Base-by-base conservation (phyloP, 1,140 invertebrate species). In the Chrysomallon squamiferum region DNA sequence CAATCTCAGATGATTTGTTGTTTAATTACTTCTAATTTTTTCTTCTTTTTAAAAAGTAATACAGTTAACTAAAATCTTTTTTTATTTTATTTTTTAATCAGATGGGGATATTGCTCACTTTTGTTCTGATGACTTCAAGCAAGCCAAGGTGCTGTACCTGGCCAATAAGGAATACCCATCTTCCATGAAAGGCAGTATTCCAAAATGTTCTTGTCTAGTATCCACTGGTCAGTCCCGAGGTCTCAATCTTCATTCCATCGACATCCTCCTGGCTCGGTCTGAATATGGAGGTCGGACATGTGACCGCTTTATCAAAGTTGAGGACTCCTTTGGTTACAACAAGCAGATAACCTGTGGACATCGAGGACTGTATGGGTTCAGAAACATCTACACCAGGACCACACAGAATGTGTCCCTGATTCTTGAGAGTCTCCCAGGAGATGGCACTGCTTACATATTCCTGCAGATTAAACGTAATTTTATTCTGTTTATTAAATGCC, bases 131-230 rank as follows among this genome's bases (percentile, higher is more conserved):
- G 71, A 66, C 22, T 57, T 57, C 18, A 75, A 71, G 29, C 66
- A 69, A 41, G 77, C 73, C 22, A 71, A 73, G 47, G 30, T 57
- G 11, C 57, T 79, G 52, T 79, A 72, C 52, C 60, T 79, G 11
- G 63, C 75, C 29, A 79, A 77, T 43, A 41, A 32, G 18, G 72
- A 79, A 33, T 79, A 79, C 52, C 77, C 77, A 20, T 49, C 25
- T 2, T 50, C 68, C 2, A 69, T 77, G 41, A 43, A n/a, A 0
- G 49, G 32, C 0, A 65, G 60, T 7, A 52, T 67, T 2, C 41
- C 43, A 0, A 56, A 66, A 38, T 79, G 77, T 58, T 59, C 66
- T 33, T 79, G 77, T 59, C 59, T 73, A 13, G 62, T 75, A 11
- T 43, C 62, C 20, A 74, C 77, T 11, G 45, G 54, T 0, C 62